These are phyloP conservation scores for Xenopus borealis DNA, from an alignment of 2,113 vertebrate species.

Conservation along the genomic window DNA sequence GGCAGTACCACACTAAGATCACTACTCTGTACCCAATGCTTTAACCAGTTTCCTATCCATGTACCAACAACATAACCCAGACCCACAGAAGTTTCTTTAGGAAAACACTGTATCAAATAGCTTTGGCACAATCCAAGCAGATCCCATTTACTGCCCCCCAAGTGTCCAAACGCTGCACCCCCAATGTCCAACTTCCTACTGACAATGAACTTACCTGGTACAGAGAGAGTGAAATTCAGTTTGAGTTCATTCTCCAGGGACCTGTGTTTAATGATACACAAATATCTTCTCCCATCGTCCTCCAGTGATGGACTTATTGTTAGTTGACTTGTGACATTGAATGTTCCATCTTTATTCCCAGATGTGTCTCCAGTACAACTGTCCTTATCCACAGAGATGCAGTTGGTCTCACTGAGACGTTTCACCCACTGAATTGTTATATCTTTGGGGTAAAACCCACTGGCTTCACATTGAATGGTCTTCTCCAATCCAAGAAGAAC, in stretches of 20 bases:
- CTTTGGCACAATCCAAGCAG: too few relatives aligned
- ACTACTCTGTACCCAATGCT: too few relatives aligned
- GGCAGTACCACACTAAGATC: too few relatives aligned
- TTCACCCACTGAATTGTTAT: neutral
- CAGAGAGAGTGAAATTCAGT: neutral
- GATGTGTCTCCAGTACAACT: neutral
- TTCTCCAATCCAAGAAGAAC: neutral
- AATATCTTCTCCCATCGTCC: conserved; percentile 22
- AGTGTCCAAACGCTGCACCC: too few relatives aligned
- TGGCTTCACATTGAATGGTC: conserved; percentile 14
- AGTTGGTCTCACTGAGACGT: neutral
- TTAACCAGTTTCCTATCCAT: too few relatives aligned
- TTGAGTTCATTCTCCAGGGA: neutral
- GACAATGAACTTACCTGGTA: conserved; percentile 32
- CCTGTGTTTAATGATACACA: conserved; percentile 40
- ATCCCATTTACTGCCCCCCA: too few relatives aligned
- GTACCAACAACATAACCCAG: too few relatives aligned
- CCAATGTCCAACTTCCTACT: too few relatives aligned
- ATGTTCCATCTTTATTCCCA: conserved; percentile 43
- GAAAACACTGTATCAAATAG: too few relatives aligned
- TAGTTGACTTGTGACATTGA: conserved; percentile 42
- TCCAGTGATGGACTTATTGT: conserved; percentile 25
- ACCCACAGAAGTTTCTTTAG: too few relatives aligned
- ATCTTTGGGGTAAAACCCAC: conserved; percentile 46
- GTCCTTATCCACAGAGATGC: neutral